Conservation (phyloP, 2,113 vertebrate genomes). For the Pluvianellus socialis region DNA sequence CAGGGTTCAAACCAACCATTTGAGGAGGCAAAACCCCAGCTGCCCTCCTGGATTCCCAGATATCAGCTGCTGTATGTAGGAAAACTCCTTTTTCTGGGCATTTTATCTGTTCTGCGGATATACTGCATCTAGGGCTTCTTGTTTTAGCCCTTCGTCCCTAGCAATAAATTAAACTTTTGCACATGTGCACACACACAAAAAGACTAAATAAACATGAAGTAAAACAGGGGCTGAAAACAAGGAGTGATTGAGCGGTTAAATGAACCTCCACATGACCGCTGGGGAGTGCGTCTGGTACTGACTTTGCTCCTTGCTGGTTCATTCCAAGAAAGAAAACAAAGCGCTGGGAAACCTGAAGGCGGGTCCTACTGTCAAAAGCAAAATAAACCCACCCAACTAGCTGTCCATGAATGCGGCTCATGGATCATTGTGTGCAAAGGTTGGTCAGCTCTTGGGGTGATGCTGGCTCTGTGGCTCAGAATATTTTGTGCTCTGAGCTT, state of each 20-base stretch:
- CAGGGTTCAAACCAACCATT: neutral
- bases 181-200: neutral
- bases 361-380: neutral
- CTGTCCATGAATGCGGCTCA: neutral
- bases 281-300: neutral
- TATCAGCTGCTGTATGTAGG: neutral
- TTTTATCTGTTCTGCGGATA: neutral
- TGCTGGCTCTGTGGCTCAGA: neutral
- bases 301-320: neutral
- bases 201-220: neutral
- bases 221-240: neutral
- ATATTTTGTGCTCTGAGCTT: neutral
- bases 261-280: neutral
- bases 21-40: neutral
- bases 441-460: neutral
- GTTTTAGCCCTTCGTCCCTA: neutral
- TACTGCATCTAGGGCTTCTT: neutral
- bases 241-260: neutral
- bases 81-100: neutral
- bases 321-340: neutral
- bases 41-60: neutral
- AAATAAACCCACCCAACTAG: neutral
- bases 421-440: neutral
- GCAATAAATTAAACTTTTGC: neutral
- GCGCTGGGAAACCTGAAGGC: neutral